Evolutionary conservation across 2,797 vertebrate species (phyloP), one percentile per base, ranked within the genome.

Genomic region (Neosalanx taihuensis): DNA sequence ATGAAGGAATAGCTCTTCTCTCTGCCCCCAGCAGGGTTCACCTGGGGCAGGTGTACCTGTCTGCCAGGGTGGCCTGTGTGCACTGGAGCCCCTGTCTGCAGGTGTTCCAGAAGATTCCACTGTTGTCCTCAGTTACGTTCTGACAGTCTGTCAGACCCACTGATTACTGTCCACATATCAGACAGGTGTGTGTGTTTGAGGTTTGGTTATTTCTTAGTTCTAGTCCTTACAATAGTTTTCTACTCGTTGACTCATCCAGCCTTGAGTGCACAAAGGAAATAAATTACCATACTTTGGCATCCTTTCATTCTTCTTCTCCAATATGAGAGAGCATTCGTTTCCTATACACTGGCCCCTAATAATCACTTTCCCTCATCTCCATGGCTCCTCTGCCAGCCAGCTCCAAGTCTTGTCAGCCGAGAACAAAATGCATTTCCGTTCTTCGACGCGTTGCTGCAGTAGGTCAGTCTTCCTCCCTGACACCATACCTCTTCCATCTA

Each of bases 41-140:
- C 73, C 78, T 75, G 72, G 64, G 68, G 59, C 71, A 62, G 73
- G 53, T 18, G 13, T 58, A 23, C 18, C 51, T 69, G 67, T n/a
- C 6, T 12, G 46, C 31, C 20, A 46, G 15, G 20, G 41, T 5
- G 46, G 64, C 18, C n/a, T 18, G 71, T 76, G 69, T 84, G 75
- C 69, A 64, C 58, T 30, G 23, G 70, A 64, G 69, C 69, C 69
- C 69, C 72, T 65, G 72, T 68, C 69, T 58, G 46, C 62, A 53
- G 68, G 46, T 51, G 74, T 71, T 83, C 82, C 68, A 79, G 78
- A 82, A 78, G 80, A 75, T 75, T 77, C 65, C 64, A 15, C 9
- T 63, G 63, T 46, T 71, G 57, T 75, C 63, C 70, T n/a, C 62
- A 56, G 66, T 72, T 66, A 81, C 71, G 75, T 64, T 75, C 70